Evolutionary conservation across 2,888 invertebrate genomes (phyloP).

Genomic region (Oasisia sp.): DNA sequence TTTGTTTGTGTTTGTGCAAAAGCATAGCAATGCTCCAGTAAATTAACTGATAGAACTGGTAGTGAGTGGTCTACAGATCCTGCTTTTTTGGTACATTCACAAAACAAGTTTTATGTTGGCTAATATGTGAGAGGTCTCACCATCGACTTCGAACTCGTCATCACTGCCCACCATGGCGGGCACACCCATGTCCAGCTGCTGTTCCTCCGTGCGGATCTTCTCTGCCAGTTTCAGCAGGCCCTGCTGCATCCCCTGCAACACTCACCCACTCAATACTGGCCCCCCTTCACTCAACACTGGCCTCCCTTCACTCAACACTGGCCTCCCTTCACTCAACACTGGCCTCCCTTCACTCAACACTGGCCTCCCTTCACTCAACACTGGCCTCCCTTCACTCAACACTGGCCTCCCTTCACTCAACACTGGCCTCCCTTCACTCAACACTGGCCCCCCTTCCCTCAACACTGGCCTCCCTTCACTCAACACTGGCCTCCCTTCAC

Average conservation of each 20-base stretch:
- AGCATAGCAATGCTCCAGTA: too few species aligned
- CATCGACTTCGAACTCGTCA: constrained; percentile 61
- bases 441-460: too few species aligned
- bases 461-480: too few species aligned
- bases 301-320: too few species aligned
- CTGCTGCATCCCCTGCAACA: constrained; percentile 67
- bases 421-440: background rate
- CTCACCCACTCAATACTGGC: background rate
- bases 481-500: background rate
- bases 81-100: too few species aligned
- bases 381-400: background rate
- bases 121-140: constrained; percentile 48
- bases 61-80: too few species aligned
- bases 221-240: constrained; percentile 71
- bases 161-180: constrained; percentile 37
- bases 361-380: background rate
- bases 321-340: background rate
- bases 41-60: too few species aligned
- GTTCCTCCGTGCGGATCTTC: constrained; percentile 70
- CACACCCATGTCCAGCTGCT: constrained; percentile 46
- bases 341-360: background rate
- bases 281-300: too few species aligned
- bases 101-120: too few species aligned
- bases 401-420: background rate
- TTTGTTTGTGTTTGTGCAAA: too few species aligned